phyloP scores from a whole-genome alignment of 2,888 invertebrate genomes.

The Lithophane ornitopus region DNA sequence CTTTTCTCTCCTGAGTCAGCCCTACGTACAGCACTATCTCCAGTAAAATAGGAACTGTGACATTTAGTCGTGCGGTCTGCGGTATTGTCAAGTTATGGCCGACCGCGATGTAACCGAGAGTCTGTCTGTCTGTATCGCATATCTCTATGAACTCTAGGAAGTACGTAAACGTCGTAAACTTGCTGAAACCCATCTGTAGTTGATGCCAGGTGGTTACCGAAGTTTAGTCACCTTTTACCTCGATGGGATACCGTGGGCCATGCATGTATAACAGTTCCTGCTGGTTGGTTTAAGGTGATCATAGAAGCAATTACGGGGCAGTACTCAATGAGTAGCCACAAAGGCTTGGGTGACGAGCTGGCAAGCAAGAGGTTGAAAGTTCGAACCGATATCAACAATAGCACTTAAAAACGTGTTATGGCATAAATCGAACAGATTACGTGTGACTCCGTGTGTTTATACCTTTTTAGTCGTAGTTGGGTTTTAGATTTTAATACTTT shows the following conservation, averaged over 20 bases:
- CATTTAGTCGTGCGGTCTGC: constrained; percentile 67
- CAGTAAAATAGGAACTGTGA: constrained; percentile 67
- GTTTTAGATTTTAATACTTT: too few relatives aligned
- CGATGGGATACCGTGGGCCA: neutral
- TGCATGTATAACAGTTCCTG: neutral
- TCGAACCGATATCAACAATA: neutral
- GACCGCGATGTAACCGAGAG: constrained; percentile 55
- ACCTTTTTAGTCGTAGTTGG: too few relatives aligned
- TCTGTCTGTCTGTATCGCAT: constrained; percentile 40
- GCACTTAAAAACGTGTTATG: too few relatives aligned
- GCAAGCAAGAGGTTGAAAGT: neutral
- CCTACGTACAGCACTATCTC: constrained; percentile 42
- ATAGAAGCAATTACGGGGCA: neutral
- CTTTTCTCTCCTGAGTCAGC: constrained; percentile 29
- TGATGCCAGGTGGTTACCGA: neutral
- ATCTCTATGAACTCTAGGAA: constrained; percentile 36
- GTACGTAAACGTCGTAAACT: constrained; percentile 20
- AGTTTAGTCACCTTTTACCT: constrained; percentile 2
- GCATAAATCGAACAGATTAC: too few relatives aligned
- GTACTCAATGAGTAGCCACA: neutral
- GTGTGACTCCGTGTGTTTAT: too few relatives aligned
- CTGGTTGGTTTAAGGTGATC: neutral
- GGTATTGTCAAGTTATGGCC: constrained; percentile 60
- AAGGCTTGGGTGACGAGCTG: neutral
- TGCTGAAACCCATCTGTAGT: constrained; percentile 11